Evolutionary conservation across 2,797 vertebrate species (phyloP).

Genomic region (Scolopax bukidnonensis): DNA sequence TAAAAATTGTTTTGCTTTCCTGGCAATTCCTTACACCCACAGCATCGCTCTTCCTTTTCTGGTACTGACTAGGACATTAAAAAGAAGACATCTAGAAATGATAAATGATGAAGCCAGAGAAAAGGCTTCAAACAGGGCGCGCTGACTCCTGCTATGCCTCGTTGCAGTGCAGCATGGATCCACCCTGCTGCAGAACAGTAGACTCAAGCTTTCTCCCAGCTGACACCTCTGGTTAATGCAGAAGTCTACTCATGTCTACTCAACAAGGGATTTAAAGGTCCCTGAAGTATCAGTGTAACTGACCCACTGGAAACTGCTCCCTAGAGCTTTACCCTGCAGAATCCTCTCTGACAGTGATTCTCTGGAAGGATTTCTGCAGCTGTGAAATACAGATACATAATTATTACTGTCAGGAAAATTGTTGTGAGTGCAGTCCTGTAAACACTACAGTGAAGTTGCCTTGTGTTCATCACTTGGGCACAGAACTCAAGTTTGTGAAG

Average conservation of each 20-base stretch:
- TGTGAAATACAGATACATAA: not conserved
- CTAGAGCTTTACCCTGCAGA: not conserved
- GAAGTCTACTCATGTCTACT: not conserved
- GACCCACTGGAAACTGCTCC: not conserved
- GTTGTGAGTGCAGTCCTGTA: not conserved
- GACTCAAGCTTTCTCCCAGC: not conserved
- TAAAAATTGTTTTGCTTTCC: not conserved
- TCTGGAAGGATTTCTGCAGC: not conserved
- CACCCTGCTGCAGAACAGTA: not conserved
- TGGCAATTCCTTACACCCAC: not conserved
- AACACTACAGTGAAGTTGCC: not conserved
- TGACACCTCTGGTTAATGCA: not conserved
- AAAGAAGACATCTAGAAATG: not conserved
- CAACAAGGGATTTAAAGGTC: not conserved
- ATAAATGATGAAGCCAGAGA: not conserved
- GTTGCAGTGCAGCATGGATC: not conserved
- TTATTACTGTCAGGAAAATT: not conserved
- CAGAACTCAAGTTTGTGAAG: not conserved
- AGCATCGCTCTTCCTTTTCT: not conserved
- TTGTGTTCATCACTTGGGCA: not conserved
- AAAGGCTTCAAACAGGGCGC: rapidly evolving
- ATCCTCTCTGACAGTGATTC: not conserved
- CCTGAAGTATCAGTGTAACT: not conserved
- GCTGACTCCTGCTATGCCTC: not conserved
- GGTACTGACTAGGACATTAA: not conserved